phyloP scores from a whole-genome alignment of 2,888 invertebrate genomes.

The Tyria jacobaeae region DNA sequence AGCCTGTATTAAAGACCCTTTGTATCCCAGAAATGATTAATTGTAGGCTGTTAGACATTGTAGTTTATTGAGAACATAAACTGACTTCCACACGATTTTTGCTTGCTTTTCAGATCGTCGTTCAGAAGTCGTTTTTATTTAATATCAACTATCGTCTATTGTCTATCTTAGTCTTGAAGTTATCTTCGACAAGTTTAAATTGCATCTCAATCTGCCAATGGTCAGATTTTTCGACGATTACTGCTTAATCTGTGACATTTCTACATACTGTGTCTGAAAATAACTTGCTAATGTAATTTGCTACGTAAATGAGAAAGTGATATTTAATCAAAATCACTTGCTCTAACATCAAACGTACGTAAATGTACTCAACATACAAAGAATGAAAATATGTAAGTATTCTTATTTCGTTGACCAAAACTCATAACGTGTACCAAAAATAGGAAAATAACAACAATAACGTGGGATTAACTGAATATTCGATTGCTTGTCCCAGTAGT shows the following conservation, averaged over 20 bases:
- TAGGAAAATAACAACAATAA: constrained; percentile 42
- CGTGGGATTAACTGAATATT: constrained; percentile 57
- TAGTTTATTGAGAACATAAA: too few relatives aligned
- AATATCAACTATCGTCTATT: too few relatives aligned
- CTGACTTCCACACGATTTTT: too few relatives aligned
- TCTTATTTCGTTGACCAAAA: constrained; percentile 12
- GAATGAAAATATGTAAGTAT: constrained; percentile 18
- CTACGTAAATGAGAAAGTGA: neutral
- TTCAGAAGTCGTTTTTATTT: too few relatives aligned
- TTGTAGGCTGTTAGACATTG: too few relatives aligned
- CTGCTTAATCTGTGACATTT: neutral
- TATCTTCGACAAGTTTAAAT: too few relatives aligned
- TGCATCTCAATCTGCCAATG: too few relatives aligned
- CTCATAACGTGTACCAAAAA: constrained; percentile 26
- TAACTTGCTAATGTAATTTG: neutral
- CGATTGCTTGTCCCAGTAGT: constrained; percentile 51
- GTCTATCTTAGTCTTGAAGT: too few relatives aligned
- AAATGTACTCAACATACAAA: constrained; percentile 1
- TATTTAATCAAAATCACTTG: neutral
- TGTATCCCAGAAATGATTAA: too few relatives aligned
- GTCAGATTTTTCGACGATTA: too few relatives aligned
- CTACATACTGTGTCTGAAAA: neutral
- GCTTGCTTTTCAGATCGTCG: too few relatives aligned
- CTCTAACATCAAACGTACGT: neutral
- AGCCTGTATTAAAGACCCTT: too few relatives aligned